Conservation (phyloP, 92 coral and sea anemone species). For the Bergia puertoricense region DNA sequence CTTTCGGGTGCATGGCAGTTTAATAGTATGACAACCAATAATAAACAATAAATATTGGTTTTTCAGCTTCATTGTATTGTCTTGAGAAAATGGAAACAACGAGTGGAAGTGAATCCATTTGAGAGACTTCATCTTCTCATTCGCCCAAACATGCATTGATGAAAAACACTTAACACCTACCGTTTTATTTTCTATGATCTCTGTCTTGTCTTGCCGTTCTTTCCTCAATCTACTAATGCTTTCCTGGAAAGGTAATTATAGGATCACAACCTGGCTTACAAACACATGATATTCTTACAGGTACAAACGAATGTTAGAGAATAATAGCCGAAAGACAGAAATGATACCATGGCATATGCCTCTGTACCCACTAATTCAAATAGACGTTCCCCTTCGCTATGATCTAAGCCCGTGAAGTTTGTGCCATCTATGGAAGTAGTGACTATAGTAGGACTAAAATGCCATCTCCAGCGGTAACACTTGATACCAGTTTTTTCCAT, state of each 20-base stretch:
- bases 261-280: neutral
- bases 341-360: no score
- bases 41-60: no score
- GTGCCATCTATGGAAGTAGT: no score
- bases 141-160: neutral
- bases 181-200: constrained; percentile 76
- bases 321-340: no score
- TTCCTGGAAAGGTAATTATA: constrained; percentile 49
- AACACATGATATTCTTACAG: neutral
- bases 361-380: no score
- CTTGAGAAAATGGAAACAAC: no score
- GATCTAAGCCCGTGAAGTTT: no score
- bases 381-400: no score
- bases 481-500: no score
- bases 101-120: neutral
- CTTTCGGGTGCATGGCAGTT: neutral
- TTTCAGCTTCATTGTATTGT: neutral
- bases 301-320: neutral
- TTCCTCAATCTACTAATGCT: constrained; percentile 70
- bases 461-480: no score
- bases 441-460: no score
- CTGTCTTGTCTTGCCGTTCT: constrained; percentile 62
- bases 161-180: constrained; percentile 47
- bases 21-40: no score
- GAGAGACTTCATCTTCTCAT: neutral